Base-by-base conservation (phyloP, 2,797 vertebrate genomes). In the Sus cebifrons region DNA sequence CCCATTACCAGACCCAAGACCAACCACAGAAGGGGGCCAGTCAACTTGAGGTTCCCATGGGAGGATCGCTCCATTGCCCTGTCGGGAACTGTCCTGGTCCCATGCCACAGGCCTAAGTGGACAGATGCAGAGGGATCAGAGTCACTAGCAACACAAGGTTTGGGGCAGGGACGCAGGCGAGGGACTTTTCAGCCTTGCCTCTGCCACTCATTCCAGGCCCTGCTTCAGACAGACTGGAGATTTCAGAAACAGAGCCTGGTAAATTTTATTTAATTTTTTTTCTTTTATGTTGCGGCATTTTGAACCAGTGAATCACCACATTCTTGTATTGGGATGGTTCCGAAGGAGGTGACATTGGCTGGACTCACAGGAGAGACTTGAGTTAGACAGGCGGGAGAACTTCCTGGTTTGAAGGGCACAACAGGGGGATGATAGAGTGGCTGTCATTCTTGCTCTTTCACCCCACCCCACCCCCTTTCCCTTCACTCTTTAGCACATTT, bases 401-500 rank as follows among this genome's bases (percentile, higher is more conserved):
- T 97, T 95, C 82, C 92, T 74, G 9, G 18, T 65, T 77, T 49
- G 10, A 81, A 91, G 32, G 68, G 64, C 65, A 32, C 17, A 3
- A 3, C 13, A 9, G 32, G n/a, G n/a, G 77, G 54, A 89, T 6
- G 70, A 86, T 68, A 60, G 64, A 90, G 92, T 75, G 3, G 0
- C 25, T 71, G 68, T 78, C 62, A 65, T 44, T 56, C 12, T 29
- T 4, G 0, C 54, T 85, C 36, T 56, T 89, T 96, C 29, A 44
- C 74, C 96, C 64, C 52, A 5, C 94, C 44, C 44, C 44, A 49
- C 44, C 6, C 44, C 93, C 96, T 88, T 96, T 97, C 96, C 93
- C 71, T 74, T 97, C 88, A 94, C 89, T 97, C 89, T 97, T 70
- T 87, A 20, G 29, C 87, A 16, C 10, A 2, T 15, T 94, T 89